Base-by-base conservation (phyloP, 2,113 vertebrate species). In the Corythoichthys intestinalis region DNA sequence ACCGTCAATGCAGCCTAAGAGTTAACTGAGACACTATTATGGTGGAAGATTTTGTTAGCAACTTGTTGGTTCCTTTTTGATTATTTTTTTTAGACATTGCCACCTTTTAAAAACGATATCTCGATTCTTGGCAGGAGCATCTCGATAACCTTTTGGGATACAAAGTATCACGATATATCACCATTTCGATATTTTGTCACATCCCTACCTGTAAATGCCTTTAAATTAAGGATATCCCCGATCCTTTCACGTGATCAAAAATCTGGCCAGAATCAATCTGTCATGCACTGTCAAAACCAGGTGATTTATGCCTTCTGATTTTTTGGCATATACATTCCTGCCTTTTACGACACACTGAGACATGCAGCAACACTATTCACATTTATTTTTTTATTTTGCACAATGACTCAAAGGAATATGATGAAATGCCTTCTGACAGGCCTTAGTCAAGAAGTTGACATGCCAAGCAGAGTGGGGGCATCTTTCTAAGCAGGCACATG, bases 261-360 rank as follows among this genome's bases (percentile, higher is more conserved):
- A 28, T 28, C 20, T 28, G 20, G 20, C 20, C 20, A 28, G 20
- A 28, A 28, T 37, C 11, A 58, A 37, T 14, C 4, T 57, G 34
- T 35, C 54, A 57, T 57, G 28, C 28, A 14, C 53, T 34, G 20
- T 20, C 12, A 56, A 34, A 56, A 37, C 20, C 20, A 3, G 9
- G 2, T 62, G 41, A 62, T 44, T 46, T 46, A 46, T 46, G 41
- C 8, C 39, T n/a, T 4, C 15, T 20, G 8, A 41, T 20, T 4
- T 57, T 12, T 14, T 62, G 44, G 4, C 60, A 62, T 17, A 44
- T 62, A 10, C 59, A 41, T 62, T 62, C 17, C n/a, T 63, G 59
- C 44, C 60, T 63, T 63, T 13, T 6, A 28, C 1, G 60, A 13
- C 60, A 63, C 20, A 46, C 41, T 63, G 60, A 63, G 60, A 46